These are phyloP conservation scores for Lithophane leautieri DNA, from an alignment of 2,888 invertebrate genomes.

Conservation along the genomic window DNA sequence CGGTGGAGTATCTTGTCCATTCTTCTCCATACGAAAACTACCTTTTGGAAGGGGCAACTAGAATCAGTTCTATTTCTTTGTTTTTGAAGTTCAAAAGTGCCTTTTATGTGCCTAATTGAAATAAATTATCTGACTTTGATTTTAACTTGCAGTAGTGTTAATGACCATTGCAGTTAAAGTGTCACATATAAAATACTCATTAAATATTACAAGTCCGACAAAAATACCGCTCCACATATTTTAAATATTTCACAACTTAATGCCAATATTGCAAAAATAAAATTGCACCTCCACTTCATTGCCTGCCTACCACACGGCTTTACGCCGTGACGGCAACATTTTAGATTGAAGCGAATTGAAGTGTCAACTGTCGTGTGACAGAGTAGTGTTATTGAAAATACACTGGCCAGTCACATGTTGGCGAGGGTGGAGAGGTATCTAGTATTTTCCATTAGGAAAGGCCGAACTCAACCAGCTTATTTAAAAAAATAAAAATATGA, in stretches of 20 bases:
- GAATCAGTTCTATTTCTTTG: no score
- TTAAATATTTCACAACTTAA: constrained; percentile 24
- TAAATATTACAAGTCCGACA: constrained; percentile 22
- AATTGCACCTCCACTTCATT: constrained; percentile 43
- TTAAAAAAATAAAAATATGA: no score
- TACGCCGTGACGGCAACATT: constrained; percentile 68
- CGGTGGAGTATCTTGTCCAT: no score
- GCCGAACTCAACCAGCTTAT: no score
- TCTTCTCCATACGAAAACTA: no score
- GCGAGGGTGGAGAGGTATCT: constrained; percentile 63
- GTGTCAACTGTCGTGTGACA: constrained; percentile 79
- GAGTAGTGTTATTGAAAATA: constrained; percentile 78
- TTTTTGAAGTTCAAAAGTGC: no score
- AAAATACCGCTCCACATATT: constrained; percentile 5
- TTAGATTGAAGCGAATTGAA: constrained; percentile 84
- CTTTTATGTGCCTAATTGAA: no score
- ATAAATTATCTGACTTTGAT: no score
- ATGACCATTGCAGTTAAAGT: neutral
- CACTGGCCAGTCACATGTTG: constrained; percentile 69
- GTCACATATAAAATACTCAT: constrained; percentile 12
- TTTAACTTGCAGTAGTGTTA: no score
- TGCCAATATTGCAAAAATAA: constrained; percentile 36
- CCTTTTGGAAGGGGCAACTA: no score
- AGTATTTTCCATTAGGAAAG: no score
- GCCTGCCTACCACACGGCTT: constrained; percentile 36